Conservation (phyloP, 2,797 vertebrate genomes). For the Coracias cyanogaster region DNA sequence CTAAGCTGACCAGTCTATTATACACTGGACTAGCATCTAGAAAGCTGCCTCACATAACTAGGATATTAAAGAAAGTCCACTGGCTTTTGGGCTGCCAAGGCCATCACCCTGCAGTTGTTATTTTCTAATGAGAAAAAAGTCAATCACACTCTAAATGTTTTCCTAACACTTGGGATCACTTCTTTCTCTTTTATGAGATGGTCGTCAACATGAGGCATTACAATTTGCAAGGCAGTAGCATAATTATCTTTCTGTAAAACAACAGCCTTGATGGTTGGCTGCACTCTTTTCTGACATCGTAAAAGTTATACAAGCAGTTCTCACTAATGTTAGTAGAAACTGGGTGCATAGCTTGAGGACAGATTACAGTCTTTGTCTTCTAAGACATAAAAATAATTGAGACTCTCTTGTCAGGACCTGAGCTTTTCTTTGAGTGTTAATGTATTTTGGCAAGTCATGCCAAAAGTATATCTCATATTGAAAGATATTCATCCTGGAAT, state of each 20-base stretch:
- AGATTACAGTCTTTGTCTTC: slow-evolving; percentile 49
- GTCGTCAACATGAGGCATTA: not conserved
- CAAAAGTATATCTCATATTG: not conserved
- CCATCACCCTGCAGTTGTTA: not conserved
- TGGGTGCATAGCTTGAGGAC: slow-evolving; percentile 37
- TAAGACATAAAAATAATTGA: slow-evolving; percentile 53
- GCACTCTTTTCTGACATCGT: not conserved
- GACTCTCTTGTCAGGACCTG: slow-evolving; percentile 33
- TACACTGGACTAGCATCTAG: not conserved
- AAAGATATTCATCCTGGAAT: not conserved
- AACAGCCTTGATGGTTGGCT: not conserved
- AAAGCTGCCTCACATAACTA: not conserved
- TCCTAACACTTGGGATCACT: not conserved
- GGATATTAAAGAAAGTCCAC: not conserved
- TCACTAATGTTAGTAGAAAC: not conserved
- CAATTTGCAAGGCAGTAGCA: not conserved
- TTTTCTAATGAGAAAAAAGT: not conserved
- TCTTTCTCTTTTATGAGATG: not conserved
- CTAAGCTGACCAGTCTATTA: not conserved
- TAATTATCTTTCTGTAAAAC: not conserved
- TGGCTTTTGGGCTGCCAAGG: not conserved
- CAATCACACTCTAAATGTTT: not conserved
- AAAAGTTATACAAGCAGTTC: slow-evolving; percentile 3
- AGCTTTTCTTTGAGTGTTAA: not conserved
- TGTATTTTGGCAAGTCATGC: not conserved